phyloP scores from a whole-genome alignment of 2,113 vertebrate genomes.

The Pao palembangensis region DNA sequence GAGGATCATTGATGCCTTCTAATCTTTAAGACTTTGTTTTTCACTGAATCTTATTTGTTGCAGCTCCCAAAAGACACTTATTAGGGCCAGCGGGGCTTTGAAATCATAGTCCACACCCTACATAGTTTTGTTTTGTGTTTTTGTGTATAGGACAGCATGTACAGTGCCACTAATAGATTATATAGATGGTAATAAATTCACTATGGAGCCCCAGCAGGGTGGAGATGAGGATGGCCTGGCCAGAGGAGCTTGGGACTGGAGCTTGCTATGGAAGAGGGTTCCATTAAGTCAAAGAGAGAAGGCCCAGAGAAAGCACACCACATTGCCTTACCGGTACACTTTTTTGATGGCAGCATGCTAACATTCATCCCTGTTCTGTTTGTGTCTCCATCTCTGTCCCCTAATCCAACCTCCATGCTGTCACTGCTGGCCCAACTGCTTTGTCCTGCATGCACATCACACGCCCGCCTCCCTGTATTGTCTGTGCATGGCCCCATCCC shows the following conservation, averaged over 20 bases:
- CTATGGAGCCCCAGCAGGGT: conserved; percentile 96
- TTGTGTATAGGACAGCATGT: conserved; percentile 90
- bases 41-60: too few species aligned
- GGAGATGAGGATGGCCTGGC: conserved; percentile 98
- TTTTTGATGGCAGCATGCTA: conserved; percentile 47
- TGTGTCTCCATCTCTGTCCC: conserved; percentile 71
- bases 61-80: too few species aligned
- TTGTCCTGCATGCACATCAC: conserved; percentile 12
- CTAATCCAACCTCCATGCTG: conserved; percentile 57
- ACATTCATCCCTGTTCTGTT: conserved; percentile 61
- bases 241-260: conserved; percentile 98
- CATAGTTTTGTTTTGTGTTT: conserved; percentile 48
- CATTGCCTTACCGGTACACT: conserved; percentile 93
- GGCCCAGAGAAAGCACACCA: conserved; percentile 89
- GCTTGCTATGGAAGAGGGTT: conserved; percentile 96
- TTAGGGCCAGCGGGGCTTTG: too few species aligned
- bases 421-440: conserved; percentile 19
- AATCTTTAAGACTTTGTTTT: too few species aligned
- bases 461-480: conserved; percentile 32
- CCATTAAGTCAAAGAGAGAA: conserved; percentile 95
- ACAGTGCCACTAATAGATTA: conserved; percentile 99
- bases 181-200: conserved; percentile 99
- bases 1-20: too few species aligned
- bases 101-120: too few species aligned
- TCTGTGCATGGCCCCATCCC: conserved; percentile 45